Conservation (phyloP, 2,888 invertebrate genomes). For the Athalia circularis region DNA sequence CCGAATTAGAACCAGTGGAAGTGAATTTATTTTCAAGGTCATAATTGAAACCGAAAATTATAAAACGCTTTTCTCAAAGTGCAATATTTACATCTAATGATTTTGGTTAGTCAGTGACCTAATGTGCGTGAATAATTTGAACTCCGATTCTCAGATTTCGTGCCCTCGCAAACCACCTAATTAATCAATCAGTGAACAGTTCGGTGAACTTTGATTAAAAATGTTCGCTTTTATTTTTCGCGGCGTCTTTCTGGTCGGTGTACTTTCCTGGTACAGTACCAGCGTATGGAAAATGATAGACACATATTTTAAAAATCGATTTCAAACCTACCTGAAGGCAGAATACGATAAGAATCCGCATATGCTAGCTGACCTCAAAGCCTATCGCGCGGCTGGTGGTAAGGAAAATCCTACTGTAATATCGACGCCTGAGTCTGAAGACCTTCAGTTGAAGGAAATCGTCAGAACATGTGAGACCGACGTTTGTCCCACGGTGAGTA, state of each 20-base stretch:
- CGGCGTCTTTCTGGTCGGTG: constrained; percentile 79
- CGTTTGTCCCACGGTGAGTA: constrained; percentile 17
- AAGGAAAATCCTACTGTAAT: constrained; percentile 32
- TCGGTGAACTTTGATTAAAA: constrained; percentile 48
- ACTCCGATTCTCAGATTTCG: no score
- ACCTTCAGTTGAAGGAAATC: constrained; percentile 14
- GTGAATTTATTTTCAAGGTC: no score
- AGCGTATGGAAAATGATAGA: constrained; percentile 85
- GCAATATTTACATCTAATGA: no score
- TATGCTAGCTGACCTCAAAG: constrained; percentile 62
- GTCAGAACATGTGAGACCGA: constrained; percentile 1
- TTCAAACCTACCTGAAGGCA: constrained; percentile 78
- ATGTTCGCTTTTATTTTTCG: constrained; percentile 82
- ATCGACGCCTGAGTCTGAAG: constrained; percentile 44
- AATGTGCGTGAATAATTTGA: no score
- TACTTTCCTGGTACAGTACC: constrained; percentile 84
- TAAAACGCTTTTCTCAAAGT: no score
- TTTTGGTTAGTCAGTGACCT: no score
- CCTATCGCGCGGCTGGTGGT: constrained; percentile 50
- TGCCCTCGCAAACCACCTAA: no score
- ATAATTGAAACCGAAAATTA: no score
- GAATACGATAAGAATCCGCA: constrained; percentile 71
- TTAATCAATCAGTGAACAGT: constrained; percentile 54
- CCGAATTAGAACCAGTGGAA: no score
- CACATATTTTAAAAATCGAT: constrained; percentile 84